These are phyloP conservation scores for Phataginus tetradactyla DNA, from an alignment of 2,797 vertebrate genomes.

Conservation along the genomic window DNA sequence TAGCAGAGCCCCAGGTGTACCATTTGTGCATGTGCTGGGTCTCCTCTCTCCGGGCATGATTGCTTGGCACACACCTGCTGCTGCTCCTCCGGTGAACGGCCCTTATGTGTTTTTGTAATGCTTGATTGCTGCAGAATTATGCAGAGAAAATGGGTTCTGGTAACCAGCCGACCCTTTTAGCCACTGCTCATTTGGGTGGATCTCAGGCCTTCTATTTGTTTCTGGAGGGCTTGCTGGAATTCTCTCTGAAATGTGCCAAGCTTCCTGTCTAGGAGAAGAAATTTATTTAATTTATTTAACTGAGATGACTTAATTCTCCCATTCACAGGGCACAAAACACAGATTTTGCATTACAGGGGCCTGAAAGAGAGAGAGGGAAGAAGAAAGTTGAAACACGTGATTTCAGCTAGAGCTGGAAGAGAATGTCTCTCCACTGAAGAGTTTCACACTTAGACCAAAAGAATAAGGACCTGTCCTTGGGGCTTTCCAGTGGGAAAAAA, in stretches of 20 bases:
- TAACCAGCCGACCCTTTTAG: background rate
- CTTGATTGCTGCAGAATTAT: background rate
- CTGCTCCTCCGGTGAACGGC: background rate
- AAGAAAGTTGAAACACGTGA: background rate
- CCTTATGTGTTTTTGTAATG: background rate
- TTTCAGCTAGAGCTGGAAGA: background rate
- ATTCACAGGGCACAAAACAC: constrained; percentile 30
- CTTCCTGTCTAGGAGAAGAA: constrained; percentile 55
- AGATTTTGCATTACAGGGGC: constrained; percentile 16
- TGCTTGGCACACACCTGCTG: background rate
- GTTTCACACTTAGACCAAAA: background rate
- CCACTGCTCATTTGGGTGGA: background rate
- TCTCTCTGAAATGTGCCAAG: constrained; percentile 59
- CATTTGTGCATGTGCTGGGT: accelerated
- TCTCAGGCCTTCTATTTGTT: constrained; percentile 25
- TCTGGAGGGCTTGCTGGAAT: constrained; percentile 69
- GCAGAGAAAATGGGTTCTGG: constrained; percentile 60
- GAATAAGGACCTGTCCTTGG: background rate
- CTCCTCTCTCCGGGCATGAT: background rate
- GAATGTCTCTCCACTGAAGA: background rate
- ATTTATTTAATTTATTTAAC: constrained; percentile 46
- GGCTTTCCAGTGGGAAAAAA: background rate
- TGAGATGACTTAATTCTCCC: constrained; percentile 52
- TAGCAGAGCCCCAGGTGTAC: background rate
- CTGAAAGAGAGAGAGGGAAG: background rate